These are phyloP conservation scores for Lycocerus yunnanus DNA, from an alignment of 2,888 invertebrate genomes.

Conservation along the genomic window DNA sequence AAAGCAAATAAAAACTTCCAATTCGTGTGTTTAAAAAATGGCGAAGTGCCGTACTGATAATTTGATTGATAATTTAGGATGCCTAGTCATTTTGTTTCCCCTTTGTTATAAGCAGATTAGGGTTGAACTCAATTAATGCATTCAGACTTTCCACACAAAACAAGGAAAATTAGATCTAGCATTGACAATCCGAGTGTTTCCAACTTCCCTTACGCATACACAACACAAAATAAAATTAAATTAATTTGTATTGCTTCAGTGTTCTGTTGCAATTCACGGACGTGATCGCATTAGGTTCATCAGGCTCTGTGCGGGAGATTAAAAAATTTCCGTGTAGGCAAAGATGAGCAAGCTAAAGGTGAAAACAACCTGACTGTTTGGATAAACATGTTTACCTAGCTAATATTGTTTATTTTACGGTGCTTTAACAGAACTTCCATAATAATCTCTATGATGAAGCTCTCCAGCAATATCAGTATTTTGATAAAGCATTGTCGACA, in stretches of 20 bases:
- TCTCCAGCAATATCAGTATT: neutral
- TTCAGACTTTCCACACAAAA: conserved; percentile 9
- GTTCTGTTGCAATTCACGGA: neutral
- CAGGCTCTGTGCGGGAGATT: neutral
- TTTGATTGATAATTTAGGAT: neutral
- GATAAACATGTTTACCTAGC: neutral
- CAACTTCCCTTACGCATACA: neutral
- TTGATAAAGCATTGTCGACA: neutral
- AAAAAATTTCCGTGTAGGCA: neutral
- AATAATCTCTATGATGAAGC: neutral
- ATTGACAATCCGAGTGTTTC: neutral
- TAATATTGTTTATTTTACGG: neutral
- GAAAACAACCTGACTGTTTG: neutral
- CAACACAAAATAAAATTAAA: neutral
- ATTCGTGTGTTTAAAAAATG: too few relatives aligned
- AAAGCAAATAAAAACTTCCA: neutral
- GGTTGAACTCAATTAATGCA: conserved; percentile 17
- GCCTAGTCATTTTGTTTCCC: neutral
- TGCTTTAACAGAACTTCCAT: neutral
- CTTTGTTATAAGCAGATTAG: conserved; percentile 6
- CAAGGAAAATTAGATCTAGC: conserved; percentile 11
- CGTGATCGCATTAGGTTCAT: neutral
- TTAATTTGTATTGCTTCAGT: neutral
- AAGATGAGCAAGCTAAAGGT: neutral
- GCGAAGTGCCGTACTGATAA: neutral